Base-by-base conservation (phyloP, 1,140 invertebrate genomes). In the Pseudomyrmex concolor region DNA sequence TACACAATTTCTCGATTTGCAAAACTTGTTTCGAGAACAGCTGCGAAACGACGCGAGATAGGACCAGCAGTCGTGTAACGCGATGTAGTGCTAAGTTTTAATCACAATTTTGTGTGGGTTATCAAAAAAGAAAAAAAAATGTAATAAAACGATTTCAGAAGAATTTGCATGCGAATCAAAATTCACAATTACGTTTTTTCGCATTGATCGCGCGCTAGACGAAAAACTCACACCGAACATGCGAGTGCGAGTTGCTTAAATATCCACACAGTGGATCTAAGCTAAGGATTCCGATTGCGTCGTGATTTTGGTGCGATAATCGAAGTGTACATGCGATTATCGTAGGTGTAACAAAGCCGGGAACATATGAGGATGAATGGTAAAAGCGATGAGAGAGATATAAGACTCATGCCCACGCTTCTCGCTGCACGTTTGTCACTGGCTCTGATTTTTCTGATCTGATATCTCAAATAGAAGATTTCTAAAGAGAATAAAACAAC, bases 31-130 rank as follows among this genome's bases (percentile, higher is more conserved):
- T 57, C 85, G 78, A 80, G 87, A 78, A 88, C 77, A 83, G 60
- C 73, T 78, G 86, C 87, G 87, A 88, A 88, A 92, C 93, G 93
- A 94, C 93, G 91, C 90, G 92, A 91, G 90, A 91, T 84, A 91
- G 93, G 94, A 94, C 94, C 94, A 94, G 93, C 94, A 94, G 94
- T 92, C 93, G 91, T 92, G 87, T 89, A 89, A 89, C 86, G 64
- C 45, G 62, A n/a, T 50, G 60, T 60, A 50, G 67, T 57, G 68
- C 50, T 68, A 19, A 59, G 10, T 59, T 17, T 22, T 70, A 48
- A 59, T 54, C 13, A 7, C 15, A 22, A 9, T 70, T 10, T 43
- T 17, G 66, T 25, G 12, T 71, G 12, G 43, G 13, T 15, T 10
- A n/a, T 22, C 12, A 48, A 50, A 63, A 54, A 13, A 22, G 3